Conservation (phyloP, 2,888 invertebrate genomes). For the Sphaerophoria rueppellii region DNA sequence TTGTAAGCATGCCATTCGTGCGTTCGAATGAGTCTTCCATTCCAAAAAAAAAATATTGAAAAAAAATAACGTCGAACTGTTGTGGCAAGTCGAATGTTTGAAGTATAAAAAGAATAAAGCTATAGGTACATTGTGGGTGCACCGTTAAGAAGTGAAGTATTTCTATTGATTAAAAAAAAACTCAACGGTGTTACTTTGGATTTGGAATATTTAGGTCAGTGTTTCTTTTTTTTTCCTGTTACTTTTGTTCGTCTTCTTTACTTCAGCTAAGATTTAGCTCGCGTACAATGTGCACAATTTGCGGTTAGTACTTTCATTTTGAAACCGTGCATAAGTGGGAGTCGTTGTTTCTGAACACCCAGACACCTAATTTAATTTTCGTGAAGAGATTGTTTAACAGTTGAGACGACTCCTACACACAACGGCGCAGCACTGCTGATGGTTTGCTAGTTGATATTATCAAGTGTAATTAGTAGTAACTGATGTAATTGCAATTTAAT, state of each 20-base stretch:
- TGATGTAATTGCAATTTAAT: conserved; percentile 43
- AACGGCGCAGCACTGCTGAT: neutral
- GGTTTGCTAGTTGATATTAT: conserved; percentile 24
- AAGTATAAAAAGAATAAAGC: neutral
- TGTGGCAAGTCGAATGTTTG: neutral
- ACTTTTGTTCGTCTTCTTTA: neutral
- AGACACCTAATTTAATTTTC: conserved; percentile 22
- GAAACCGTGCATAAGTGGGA: conserved; percentile 10
- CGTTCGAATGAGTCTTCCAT: neutral
- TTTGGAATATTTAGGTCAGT: conserved; percentile 52
- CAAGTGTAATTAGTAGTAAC: conserved; percentile 41
- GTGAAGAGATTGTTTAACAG: conserved; percentile 31
- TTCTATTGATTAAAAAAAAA: neutral
- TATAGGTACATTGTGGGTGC: conserved; percentile 8
- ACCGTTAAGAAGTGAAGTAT: conserved; percentile 4
- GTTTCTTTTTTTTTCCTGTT: conserved; percentile 41
- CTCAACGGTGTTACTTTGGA: neutral
- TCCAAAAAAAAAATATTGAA: neutral
- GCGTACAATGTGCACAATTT: neutral
- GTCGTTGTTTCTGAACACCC: conserved; percentile 26
- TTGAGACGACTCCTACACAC: conserved; percentile 13
- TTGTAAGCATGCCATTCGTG: too few relatives aligned
- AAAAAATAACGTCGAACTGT: neutral
- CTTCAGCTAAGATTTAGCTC: neutral
- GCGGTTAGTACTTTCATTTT: conserved; percentile 16